A percentile compares a stretch with the other conserved stretches of the same genome.
phyloP scores from a whole-genome alignment of 1,140 invertebrate species.

The Drosophila persimilis region DNA sequence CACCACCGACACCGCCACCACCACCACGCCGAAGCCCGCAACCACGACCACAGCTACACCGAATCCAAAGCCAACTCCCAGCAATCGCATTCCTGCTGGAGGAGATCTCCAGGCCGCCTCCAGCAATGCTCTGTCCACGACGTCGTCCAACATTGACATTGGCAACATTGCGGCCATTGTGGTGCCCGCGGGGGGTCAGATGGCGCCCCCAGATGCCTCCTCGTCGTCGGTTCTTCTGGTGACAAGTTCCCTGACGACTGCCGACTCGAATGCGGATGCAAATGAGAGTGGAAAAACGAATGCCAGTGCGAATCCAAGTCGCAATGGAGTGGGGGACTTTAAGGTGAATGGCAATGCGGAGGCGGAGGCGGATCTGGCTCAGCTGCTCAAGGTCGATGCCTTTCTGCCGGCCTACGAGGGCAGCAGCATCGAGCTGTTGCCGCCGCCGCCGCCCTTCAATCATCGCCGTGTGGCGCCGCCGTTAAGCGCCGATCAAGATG shows the following conservation, averaged over 20 bases:
- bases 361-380: constrained; percentile 55
- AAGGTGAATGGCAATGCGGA: constrained; percentile 9
- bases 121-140: constrained; percentile 39
- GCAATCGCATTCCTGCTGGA: constrained; percentile 29
- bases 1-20: not conserved
- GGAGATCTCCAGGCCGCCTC: constrained; percentile 49
- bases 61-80: constrained; percentile 13
- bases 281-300: constrained; percentile 3
- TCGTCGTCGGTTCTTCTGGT: constrained; percentile 47
- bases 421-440: constrained; percentile 46
- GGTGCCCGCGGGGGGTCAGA: constrained; percentile 58
- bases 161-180: constrained; percentile 74
- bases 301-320: not conserved
- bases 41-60: not conserved
- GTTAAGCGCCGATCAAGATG: constrained; percentile 45
- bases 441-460: constrained; percentile 45
- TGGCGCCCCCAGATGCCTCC: not conserved
- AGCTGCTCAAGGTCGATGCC: constrained; percentile 73
- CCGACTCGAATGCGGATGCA: constrained; percentile 15
- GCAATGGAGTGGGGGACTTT: too few species aligned
- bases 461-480: constrained; percentile 65
- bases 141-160: constrained; percentile 34
- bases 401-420: constrained; percentile 62
- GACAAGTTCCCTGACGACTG: constrained; percentile 41
- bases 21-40: not conserved